Conservation (phyloP, 2,113 vertebrate species). For the Odocoileus virginianus region DNA sequence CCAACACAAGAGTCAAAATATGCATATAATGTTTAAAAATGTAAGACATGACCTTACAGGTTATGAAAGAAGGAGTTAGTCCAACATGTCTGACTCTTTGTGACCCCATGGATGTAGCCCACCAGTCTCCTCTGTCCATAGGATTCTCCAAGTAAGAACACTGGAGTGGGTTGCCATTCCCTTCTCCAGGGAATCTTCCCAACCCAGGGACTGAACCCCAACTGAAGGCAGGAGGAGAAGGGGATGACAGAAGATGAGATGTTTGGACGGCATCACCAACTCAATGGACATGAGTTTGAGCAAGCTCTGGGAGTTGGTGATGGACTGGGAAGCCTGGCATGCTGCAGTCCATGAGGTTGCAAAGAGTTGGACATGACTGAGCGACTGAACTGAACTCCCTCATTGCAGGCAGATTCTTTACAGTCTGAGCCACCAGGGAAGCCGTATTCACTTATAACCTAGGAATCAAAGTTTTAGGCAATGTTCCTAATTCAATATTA, state of each 20-base stretch:
- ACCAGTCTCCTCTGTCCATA: neutral
- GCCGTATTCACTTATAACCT: neutral
- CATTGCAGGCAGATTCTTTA: neutral
- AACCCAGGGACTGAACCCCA: neutral
- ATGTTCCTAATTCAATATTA: neutral
- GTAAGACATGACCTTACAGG: neutral
- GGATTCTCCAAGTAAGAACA: neutral
- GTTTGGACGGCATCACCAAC: neutral
- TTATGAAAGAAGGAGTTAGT: neutral
- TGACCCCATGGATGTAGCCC: neutral
- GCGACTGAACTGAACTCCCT: neutral
- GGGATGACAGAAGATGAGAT: neutral
- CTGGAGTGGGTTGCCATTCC: neutral
- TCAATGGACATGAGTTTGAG: neutral
- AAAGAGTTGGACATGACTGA: neutral
- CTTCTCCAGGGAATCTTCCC: neutral
- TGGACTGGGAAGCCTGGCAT: neutral
- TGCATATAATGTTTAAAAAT: neutral
- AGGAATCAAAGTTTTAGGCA: neutral
- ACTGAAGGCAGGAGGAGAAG: neutral
- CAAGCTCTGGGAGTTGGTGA: neutral
- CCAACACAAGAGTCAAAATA: neutral
- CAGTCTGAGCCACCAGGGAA: neutral
- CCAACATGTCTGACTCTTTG: rapidly evolving
- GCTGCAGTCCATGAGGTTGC: rapidly evolving